A percentile compares a stretch with the other conserved stretches of the same genome.
Conservation (phyloP, 2,797 vertebrate species). For the Hoplostethus atlanticus region DNA sequence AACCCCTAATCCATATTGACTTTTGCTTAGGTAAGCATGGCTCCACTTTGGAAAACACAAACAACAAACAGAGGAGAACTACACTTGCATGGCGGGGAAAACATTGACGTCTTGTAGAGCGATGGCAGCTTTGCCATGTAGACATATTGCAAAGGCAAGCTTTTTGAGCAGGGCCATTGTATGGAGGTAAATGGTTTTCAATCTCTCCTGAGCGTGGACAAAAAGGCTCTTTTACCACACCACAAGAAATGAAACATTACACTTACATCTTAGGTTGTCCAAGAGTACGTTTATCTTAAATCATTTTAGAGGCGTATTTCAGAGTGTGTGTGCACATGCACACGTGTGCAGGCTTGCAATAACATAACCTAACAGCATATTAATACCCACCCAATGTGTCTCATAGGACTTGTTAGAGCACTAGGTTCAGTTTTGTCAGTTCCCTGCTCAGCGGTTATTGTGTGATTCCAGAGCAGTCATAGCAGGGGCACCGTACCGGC, state of each 20-base stretch:
- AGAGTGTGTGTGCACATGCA: constrained; percentile 32
- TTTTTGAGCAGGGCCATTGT: constrained; percentile 59
- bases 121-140: constrained; percentile 68
- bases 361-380: constrained; percentile 22
- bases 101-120: constrained; percentile 67
- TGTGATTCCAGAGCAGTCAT: constrained; percentile 34
- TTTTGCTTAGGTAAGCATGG: constrained; percentile 76
- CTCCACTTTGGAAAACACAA: constrained; percentile 75
- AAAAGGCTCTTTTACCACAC: constrained; percentile 57
- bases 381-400: constrained; percentile 18
- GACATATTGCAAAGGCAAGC: constrained; percentile 75
- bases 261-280: constrained; percentile 42
- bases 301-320: constrained; percentile 33
- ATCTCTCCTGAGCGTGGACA: constrained; percentile 64
- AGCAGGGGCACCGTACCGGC: constrained; percentile 27
- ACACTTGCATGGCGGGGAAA: constrained; percentile 62
- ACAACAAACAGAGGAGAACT: constrained; percentile 67
- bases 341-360: constrained; percentile 13
- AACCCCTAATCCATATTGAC: constrained; percentile 61
- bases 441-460: constrained; percentile 21
- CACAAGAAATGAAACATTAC: constrained; percentile 55
- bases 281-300: constrained; percentile 48
- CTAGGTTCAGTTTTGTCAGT: constrained; percentile 29
- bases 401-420: constrained; percentile 31
- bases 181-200: constrained; percentile 72